Evolutionary conservation across 2,888 invertebrate genomes (phyloP), one percentile per base, ranked within the genome.

Genomic region (Apodemia duryi): DNA sequence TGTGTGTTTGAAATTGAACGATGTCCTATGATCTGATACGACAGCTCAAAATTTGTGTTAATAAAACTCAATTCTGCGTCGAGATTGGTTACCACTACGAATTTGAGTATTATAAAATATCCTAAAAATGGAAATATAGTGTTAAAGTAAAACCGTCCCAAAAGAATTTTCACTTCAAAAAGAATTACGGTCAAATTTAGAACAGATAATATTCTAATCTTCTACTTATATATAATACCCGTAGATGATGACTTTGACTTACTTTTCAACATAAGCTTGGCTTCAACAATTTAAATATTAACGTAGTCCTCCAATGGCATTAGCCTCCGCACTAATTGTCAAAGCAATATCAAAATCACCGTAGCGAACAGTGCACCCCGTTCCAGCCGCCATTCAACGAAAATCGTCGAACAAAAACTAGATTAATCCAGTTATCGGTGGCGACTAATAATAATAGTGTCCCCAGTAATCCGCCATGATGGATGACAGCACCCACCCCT

Each of bases 381-480:
- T 63, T 66, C 67, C 64, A 67, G 46, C 62, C 64, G 67, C 65
- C 63, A 65, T 68, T 67, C 66, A 67, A 66, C 79, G 80, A 81
- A 80, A 82, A 84, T 81, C 76, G 76, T 69, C 76, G 78, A 79
- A 85, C 85, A 85, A 86, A 83, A 86, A 80, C 79, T 80, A 79
- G 83, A 82, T 84, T 85, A 84, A 83, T 79, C 81, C 84, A 81
- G 88, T 83, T 88, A 88, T 86, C 81, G 85, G 77, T 76, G 77
- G 79, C 76, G 75, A 82, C 83, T 85, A 85, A 86, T 88, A 88
- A 89, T 86, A 89, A 87, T 87, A 86, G 85, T 87, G 86, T 84
- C 84, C 80, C 83, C 77, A 73, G 75, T 86, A 88, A 89, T 88
- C 88, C 88, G 69, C 68, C 66, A 79, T 88, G 88, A 88, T 80